Base-by-base conservation (phyloP, 1,140 invertebrate species). In the Conopomorpha cramerella region DNA sequence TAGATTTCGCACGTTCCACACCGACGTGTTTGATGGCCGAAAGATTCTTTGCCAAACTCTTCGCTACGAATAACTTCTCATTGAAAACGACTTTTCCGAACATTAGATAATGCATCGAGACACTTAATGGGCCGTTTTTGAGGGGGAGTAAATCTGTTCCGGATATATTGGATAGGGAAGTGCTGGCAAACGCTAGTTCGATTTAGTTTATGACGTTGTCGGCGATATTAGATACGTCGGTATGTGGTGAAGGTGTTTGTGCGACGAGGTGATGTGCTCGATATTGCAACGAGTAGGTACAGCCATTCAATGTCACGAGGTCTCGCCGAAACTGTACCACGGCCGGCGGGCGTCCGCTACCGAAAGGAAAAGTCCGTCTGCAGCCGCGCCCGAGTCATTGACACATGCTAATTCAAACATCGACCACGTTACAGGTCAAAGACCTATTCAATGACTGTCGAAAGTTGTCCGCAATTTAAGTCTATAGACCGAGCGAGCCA, bases 21-120 rank as follows among this genome's bases (percentile, higher is more conserved):
- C 42, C 52, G 65, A 71, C 63, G 60, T 70, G 57, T 68, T 61
- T 65, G 64, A 71, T 66, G 57, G 62, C 53, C 59, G 52, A 45
- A 63, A 63, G 59, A 76, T 72, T 71, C 63, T 68, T n/a, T 71
- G 49, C 55, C 55, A 43, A 70, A 71, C 62, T 68, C 64, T 63
- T 64, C 55, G 50, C 49, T 45, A 31, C 46, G 45, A 61, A 65
- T 64, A 63, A 64, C 62, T 66, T 60, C 40, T 31, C 41, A 33
- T 30, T 32, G 31, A 37, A 46, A 49, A 46, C 41, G 38, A 48
- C 51, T 41, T 23, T 13, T 25, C 25, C 18, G 32, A 18, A 23
- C 18, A 19, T 11, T 34, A 17, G 18, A 19, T 34, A 34, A 34
- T 34, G 19, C 25, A 34, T 34, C 32, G 25, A 34, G 12, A 23